Conservation (phyloP, 2,797 vertebrate species). For the Typhlichthys subterraneus region DNA sequence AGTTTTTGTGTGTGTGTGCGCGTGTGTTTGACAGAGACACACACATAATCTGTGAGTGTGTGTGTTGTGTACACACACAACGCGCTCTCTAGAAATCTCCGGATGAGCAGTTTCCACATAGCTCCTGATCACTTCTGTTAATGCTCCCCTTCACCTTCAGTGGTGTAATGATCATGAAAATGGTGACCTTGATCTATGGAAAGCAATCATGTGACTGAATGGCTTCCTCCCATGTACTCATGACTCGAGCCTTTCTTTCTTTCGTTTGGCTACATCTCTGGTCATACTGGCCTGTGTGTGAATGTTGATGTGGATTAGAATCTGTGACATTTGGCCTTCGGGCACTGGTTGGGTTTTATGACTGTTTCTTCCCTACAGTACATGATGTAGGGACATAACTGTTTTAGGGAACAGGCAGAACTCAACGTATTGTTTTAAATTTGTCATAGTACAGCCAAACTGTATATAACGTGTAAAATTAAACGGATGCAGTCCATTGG, state of each 20-base stretch:
- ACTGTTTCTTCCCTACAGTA: conserved; percentile 47
- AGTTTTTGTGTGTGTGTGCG: background rate
- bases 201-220: conserved; percentile 76
- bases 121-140: conserved; percentile 80
- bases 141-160: conserved; percentile 80
- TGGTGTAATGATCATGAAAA: conserved; percentile 81
- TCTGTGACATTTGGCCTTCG: conserved; percentile 51
- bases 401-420: conserved; percentile 47
- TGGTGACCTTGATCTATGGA: conserved; percentile 82
- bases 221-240: conserved; percentile 70
- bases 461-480: conserved; percentile 9
- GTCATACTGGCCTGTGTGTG: conserved; percentile 55
- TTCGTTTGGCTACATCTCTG: conserved; percentile 72
- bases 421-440: too few relatives aligned
- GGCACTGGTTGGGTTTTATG: conserved; percentile 62
- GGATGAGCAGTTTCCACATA: conserved; percentile 76
- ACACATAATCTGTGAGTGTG: conserved; percentile 15
- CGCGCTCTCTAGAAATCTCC: conserved; percentile 67
- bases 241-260: conserved; percentile 70
- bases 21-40: too few relatives aligned
- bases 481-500: too few relatives aligned
- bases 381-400: conserved; percentile 55
- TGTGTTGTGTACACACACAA: conserved; percentile 55
- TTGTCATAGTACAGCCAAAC: background rate
- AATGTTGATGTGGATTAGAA: conserved; percentile 66